Base-by-base conservation (phyloP, 53 echinoderm and acorn worm genomes). In the Glandiceps talaboti region DNA sequence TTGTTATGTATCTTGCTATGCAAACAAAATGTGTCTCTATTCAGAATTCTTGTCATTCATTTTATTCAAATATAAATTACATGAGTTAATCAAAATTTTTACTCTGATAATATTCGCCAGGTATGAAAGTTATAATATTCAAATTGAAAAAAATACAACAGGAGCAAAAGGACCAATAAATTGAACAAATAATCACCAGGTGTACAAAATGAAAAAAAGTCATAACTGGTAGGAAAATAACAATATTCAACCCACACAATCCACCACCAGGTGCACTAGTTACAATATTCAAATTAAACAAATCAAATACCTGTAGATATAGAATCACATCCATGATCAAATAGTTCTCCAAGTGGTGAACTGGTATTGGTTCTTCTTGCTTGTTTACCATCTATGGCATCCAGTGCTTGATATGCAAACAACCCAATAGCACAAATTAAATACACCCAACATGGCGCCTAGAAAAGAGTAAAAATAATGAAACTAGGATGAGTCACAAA, bases 311-410 rank as follows among this genome's bases (percentile, higher is more conserved):
- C 87, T 77, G 93, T 89, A 0, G 97, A 97, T 26, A 97, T 87
- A 1, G 97, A 86, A 84, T 97, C 97, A 78, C 97, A 97, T 10
- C 97, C 97, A 78, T 97, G 97, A 32, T 97, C 97, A 80, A 97
- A 97, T 31, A 97, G 89, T 77, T 97, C 97, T 30, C 97, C 97
- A 29, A 97, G 73, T 0, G 93, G 97, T 25, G 84, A 89, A 30
- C 91, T 91, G 14, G 85, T 88, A 77, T 93, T 91, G 29, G 93
- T 97, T 25, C 97, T 81, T 74, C 97, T 86, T 0, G 97, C 97
- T 72, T 97, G 97, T 73, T 97, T 97, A 14, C 97, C 97, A 78
- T 97, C 97, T 1, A 97, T 87, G 25, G 97, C 97, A 85, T 94
- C 94, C 29, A 97, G 76, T 0, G 97, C 81, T 76, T 97, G 97